Base-by-base conservation (phyloP, 2,113 vertebrate genomes). In the Mormyrus lacerda region DNA sequence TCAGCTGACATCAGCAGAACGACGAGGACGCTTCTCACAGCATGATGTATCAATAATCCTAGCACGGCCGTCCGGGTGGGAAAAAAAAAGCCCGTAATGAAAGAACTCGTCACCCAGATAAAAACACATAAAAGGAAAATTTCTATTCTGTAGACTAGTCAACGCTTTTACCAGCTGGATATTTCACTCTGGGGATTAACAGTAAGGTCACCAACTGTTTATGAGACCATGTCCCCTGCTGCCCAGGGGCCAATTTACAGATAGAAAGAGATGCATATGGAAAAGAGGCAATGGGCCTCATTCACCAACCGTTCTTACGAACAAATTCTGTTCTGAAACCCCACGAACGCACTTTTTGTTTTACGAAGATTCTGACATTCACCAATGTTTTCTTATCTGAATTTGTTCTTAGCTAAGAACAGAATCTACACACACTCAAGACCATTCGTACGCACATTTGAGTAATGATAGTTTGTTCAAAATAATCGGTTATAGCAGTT, bases 1-100 rank as follows among this genome's bases (percentile, higher is more conserved):
- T 84, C 44, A 47, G 82, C 82, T 84, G 82, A 87, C 85, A 87
- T 87, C n/a, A 87, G 50, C 48, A 35, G 50, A 87, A 42, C 13
- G 15, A 19, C 15, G 13, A 3, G 45, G 85, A 55, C 45, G 31
- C 50, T 5, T 35, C 50, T 31, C 85, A 55, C 48, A 55, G 47
- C 50, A 55, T 50, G 50, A 21, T 87, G 85, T 39, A 55, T 87
- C 39, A 53, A 50, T 51, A 87, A 53, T 87, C 13, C 5, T 15
- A 35, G 17, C 50, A 11, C n/a, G 2, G 47, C 31, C 27, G 7
- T 50, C 27, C 47, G 13, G 31, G 1, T 55, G 85, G 1, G 58
- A 4, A 50, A 51, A 87, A 87, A 85, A 31, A 48, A 47, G 21
- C 9, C 45, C 21, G 13, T 55, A 53, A 53, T 11, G 27, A 55